Conservation (phyloP, 2,888 invertebrate genomes). For the Nycteola revayana region DNA sequence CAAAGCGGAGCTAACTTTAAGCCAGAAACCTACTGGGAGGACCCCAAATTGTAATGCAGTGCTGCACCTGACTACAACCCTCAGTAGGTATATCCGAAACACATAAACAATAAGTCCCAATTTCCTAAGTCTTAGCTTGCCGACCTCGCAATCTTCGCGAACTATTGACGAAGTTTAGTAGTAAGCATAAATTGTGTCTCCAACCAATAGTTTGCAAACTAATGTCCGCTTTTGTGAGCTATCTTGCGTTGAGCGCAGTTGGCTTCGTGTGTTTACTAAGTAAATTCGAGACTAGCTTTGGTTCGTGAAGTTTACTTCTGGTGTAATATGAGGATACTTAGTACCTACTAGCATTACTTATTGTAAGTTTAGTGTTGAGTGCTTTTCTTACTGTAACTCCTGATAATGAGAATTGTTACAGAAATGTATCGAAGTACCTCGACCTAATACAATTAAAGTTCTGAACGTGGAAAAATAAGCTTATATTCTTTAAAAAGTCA, state of each 20-base stretch:
- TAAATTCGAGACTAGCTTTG: constrained; percentile 39
- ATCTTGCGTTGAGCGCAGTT: constrained; percentile 47
- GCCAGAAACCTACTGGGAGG: constrained; percentile 1
- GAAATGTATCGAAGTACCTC: no score
- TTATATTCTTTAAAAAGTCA: no score
- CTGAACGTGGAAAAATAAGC: no score
- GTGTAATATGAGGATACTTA: no score
- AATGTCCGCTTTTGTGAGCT: constrained; percentile 53
- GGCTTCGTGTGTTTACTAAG: constrained; percentile 45
- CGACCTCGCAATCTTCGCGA: constrained; percentile 38
- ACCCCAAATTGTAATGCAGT: constrained; percentile 9
- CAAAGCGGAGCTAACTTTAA: constrained; percentile 6
- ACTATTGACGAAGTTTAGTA: constrained; percentile 52
- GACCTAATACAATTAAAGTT: no score
- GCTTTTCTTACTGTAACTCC: no score
- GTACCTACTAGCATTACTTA: no score
- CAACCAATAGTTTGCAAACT: constrained; percentile 52
- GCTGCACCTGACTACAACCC: constrained; percentile 37
- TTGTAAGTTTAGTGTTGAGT: no score
- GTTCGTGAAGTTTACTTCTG: no score
- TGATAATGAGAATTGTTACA: no score
- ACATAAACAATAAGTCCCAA: constrained; percentile 58
- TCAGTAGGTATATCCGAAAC: constrained; percentile 38
- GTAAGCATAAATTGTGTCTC: constrained; percentile 58
- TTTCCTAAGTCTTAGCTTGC: constrained; percentile 41